Conservation (phyloP, 2,113 vertebrate genomes). For the Chinchilla lanigera region DNA sequence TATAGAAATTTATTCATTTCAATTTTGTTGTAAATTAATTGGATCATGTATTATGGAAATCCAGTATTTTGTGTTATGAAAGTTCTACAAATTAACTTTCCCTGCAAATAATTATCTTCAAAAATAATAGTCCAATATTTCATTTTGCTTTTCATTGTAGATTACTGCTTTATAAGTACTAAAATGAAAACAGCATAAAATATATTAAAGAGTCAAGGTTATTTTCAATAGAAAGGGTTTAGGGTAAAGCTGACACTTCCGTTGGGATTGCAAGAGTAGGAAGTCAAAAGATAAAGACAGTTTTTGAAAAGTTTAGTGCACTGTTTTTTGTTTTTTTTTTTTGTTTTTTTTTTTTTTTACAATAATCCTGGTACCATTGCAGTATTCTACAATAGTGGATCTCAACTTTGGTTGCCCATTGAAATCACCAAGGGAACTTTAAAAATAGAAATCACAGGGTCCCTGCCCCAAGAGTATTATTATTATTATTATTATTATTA, state of each 20-base stretch:
- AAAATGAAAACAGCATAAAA: not conserved
- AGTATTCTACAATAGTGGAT: not conserved
- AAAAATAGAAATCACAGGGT: not conserved
- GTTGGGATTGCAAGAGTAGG: not conserved
- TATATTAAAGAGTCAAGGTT: not conserved
- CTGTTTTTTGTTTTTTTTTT: no score
- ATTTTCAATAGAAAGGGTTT: not conserved
- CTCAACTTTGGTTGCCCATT: not conserved
- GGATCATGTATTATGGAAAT: not conserved
- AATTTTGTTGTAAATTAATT: not conserved
- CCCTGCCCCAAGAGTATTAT: not conserved
- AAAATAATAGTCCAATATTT: not conserved
- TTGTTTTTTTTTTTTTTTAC: not conserved
- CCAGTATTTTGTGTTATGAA: not conserved
- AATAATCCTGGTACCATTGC: not conserved
- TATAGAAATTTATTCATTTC: not conserved
- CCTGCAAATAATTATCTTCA: not conserved
- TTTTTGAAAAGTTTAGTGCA: not conserved
- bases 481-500: no score
- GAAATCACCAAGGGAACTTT: not conserved
- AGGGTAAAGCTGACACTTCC: not conserved
- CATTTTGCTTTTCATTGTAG: not conserved
- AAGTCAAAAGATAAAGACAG: not conserved
- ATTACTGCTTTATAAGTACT: not conserved
- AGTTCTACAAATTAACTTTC: not conserved